phyloP scores from a whole-genome alignment of 1,140 invertebrate species.

The Venturia canescens region DNA sequence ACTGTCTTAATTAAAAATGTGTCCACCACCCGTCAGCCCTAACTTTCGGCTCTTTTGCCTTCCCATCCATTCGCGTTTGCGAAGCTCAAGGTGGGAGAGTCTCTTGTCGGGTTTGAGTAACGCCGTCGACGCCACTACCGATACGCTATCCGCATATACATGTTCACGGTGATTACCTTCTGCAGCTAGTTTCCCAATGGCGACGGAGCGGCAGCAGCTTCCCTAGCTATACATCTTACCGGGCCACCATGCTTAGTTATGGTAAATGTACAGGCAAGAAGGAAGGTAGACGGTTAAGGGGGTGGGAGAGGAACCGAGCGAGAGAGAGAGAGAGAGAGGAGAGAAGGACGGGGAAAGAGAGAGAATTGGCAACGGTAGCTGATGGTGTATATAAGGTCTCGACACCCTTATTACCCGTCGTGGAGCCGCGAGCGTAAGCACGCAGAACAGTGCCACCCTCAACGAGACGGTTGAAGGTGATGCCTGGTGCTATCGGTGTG shows the following conservation, averaged over 20 bases:
- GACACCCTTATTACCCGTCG: conserved; percentile 70
- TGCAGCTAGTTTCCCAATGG: conserved; percentile 19
- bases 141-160: conserved; percentile 2
- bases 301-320: background rate
- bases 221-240: conserved; percentile 22
- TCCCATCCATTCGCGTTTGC: conserved; percentile 31
- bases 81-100: background rate
- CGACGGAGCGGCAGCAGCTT: conserved; percentile 8
- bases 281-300: background rate
- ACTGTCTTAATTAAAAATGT: conserved; percentile 76
- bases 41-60: conserved; percentile 26
- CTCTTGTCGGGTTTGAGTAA: conserved; percentile 26
- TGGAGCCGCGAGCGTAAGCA: conserved; percentile 65
- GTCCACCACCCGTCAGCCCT: conserved; percentile 62
- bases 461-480: conserved; percentile 21
- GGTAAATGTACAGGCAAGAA: conserved; percentile 10
- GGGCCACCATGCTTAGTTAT: background rate
- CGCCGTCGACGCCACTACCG: conserved; percentile 5
- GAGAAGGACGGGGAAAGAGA: background rate
- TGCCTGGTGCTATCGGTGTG: conserved; percentile 6
- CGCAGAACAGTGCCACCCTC: conserved; percentile 40
- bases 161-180: background rate
- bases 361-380: conserved; percentile 3
- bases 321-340: background rate
- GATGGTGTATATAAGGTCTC: conserved; percentile 40